Evolutionary conservation across 2,888 invertebrate species (phyloP).

Genomic region (Drosophila antonietae): DNA sequence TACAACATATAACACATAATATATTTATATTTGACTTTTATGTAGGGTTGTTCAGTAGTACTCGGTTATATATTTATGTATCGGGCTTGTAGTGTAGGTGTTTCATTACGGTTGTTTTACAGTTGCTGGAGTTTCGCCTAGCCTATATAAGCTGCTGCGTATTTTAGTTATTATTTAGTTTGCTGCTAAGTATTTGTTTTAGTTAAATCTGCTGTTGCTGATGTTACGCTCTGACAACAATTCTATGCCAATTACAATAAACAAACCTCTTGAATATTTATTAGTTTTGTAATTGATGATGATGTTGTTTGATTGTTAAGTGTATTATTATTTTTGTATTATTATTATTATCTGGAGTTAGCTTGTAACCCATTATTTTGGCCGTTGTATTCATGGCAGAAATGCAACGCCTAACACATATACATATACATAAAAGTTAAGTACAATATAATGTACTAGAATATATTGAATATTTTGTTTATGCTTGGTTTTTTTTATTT

Average conservation of each 20-base stretch:
- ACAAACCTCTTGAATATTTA: constrained; percentile 9
- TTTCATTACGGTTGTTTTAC: constrained; percentile 26
- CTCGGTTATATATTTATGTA: constrained; percentile 41
- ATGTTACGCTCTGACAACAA: constrained; percentile 40
- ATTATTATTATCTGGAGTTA: constrained; percentile 15
- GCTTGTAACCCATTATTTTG: constrained; percentile 22
- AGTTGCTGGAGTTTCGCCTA: constrained; percentile 39
- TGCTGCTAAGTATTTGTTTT: constrained; percentile 12
- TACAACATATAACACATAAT: constrained; percentile 82
- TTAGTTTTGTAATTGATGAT: constrained; percentile 60
- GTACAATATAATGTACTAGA: constrained; percentile 52
- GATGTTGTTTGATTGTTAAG: constrained; percentile 45
- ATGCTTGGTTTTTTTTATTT: constrained; percentile 29
- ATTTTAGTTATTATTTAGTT: constrained; percentile 26
- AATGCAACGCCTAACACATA: constrained; percentile 78
- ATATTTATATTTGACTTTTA: constrained; percentile 71
- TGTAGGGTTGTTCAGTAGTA: constrained; percentile 50
- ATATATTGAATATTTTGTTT: constrained; percentile 40
- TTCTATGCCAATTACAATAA: constrained; percentile 39
- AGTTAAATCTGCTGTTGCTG: constrained; percentile 33
- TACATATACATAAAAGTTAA: constrained; percentile 78
- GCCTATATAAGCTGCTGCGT: constrained; percentile 39
- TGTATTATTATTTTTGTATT: constrained; percentile 7
- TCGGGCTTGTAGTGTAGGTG: constrained; percentile 52
- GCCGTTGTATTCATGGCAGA: constrained; percentile 76